A percentile compares a stretch with the other conserved stretches of the same genome.
These are phyloP conservation scores for Aricia agestis DNA, from an alignment of 1,140 invertebrate genomes.

Conservation along the genomic window DNA sequence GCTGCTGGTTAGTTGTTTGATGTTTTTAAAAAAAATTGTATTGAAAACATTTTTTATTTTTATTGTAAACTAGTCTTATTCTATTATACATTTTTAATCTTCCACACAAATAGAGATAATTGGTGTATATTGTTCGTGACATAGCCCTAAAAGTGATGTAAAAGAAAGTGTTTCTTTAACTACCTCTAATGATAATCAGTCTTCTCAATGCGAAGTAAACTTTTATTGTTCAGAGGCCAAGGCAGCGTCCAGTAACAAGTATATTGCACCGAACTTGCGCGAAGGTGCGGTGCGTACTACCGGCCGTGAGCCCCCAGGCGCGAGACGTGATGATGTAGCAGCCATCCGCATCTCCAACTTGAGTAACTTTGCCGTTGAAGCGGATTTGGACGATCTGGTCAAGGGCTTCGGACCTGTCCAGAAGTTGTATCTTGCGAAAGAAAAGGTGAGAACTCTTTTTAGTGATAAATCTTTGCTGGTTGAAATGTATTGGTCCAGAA, in stretches of 20 bases:
- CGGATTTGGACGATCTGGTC: constrained; percentile 96
- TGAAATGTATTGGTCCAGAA: constrained; percentile 76
- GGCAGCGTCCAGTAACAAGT: constrained; percentile 78
- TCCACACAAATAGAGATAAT: no score
- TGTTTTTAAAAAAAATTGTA: constrained; percentile 11
- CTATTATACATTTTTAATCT: background rate
- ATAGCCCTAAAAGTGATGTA: no score
- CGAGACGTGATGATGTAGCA: constrained; percentile 85
- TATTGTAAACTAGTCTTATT: no score
- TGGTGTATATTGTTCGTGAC: no score
- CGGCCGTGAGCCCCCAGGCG: constrained; percentile 82
- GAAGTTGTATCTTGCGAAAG: constrained; percentile 71
- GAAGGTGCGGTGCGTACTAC: constrained; percentile 85
- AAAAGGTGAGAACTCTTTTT: constrained; percentile 50
- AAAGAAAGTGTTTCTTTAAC: background rate
- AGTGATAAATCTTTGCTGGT: no score
- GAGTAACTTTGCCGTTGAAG: constrained; percentile 96
- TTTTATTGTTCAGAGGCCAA: constrained; percentile 44
- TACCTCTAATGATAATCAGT: background rate
- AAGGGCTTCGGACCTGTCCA: constrained; percentile 90
- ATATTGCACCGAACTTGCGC: constrained; percentile 91
- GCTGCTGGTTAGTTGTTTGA: constrained; percentile 47
- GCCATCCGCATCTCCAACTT: constrained; percentile 98
- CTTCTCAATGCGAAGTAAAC: background rate
- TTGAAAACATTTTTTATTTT: no score